Evolutionary conservation across 1,140 invertebrate genomes (phyloP), one percentile per base, ranked within the genome.

Genomic region (Drosophila sechellia): DNA sequence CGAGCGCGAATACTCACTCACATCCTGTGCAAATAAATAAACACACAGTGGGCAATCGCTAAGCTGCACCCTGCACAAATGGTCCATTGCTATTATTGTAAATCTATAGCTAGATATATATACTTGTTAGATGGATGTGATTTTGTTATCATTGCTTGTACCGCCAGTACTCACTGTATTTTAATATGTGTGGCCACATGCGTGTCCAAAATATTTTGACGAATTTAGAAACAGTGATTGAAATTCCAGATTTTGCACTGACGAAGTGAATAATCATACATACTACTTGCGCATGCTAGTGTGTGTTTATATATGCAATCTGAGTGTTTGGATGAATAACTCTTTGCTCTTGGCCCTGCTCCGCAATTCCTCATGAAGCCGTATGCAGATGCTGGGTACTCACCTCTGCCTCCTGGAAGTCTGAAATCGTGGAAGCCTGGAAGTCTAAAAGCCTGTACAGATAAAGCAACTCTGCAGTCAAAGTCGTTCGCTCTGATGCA

Each of bases 21-120:
- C 39, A 73, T 54, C 20, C 70, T 70, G 69, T 59, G 40, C 45
- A 61, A 73, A 72, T 55, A 55, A 61, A 43, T 25, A 53, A 65
- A 45, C 22, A 63, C 31, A 68, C 64, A 52, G 64, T 65, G 46
- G 39, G 31, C n/a, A 31, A 1, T 34, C 1, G 35, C 35, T 48
- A 17, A n/a, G 12, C 4, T 34, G 17, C 2, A 50, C 25, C 13
- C 12, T 39, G 37, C 31, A 13, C 37, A 12, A 3, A 10, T 37
- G 35, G 12, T 37, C 35, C 5, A 27, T 4, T 5, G 25, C 25
- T 27, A 27, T 27, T 27, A 5, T 5, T 37, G 35, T 3, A 37
- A 37, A 10, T 37, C 34, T 37, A 10, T 8, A 31, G 5, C 27
- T 8, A 31, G 5, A 31, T 22, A 22, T 22, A 22, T 22, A 5